Percentiles rank a stretch among this genome's conserved stretches.
Conservation (phyloP, 1,140 invertebrate genomes). For the Mylabris phalerata region DNA sequence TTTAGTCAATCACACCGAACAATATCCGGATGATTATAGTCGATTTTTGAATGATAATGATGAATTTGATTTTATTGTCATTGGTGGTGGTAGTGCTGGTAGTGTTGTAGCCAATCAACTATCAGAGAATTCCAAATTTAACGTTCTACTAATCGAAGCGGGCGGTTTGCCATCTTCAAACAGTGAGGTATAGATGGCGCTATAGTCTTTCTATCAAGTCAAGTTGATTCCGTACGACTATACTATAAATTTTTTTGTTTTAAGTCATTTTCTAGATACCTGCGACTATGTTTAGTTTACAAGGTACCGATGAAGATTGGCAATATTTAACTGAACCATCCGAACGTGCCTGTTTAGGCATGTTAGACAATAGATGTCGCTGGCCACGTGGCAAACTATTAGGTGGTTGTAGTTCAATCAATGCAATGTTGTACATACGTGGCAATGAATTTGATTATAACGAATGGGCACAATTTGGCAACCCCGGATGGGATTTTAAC, state of each 20-base stretch:
- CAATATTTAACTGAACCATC: conserved; percentile 83
- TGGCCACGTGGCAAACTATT: conserved; percentile 42
- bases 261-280: no score
- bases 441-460: conserved; percentile 43
- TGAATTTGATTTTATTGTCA: conserved; percentile 32
- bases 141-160: conserved; percentile 28
- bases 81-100: conserved; percentile 28
- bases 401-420: conserved; percentile 55
- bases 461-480: conserved; percentile 24
- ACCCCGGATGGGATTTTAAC: conserved; percentile 28
- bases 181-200: conserved; percentile 21
- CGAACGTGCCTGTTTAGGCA: conserved; percentile 63
- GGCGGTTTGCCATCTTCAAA: conserved; percentile 23
- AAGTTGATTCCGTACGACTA: background rate
- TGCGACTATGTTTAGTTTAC: conserved; percentile 19
- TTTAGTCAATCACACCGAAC: conserved; percentile 10
- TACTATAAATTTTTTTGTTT: background rate
- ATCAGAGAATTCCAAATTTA: conserved; percentile 24
- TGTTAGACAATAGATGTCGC: conserved; percentile 26
- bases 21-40: conserved; percentile 18
- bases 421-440: conserved; percentile 57
- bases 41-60: conserved; percentile 16
- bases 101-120: conserved; percentile 27
- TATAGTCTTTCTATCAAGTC: no score
- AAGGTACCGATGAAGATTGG: conserved; percentile 58